Conservation (phyloP, 1,140 invertebrate species). For the Anastatus disparis region DNA sequence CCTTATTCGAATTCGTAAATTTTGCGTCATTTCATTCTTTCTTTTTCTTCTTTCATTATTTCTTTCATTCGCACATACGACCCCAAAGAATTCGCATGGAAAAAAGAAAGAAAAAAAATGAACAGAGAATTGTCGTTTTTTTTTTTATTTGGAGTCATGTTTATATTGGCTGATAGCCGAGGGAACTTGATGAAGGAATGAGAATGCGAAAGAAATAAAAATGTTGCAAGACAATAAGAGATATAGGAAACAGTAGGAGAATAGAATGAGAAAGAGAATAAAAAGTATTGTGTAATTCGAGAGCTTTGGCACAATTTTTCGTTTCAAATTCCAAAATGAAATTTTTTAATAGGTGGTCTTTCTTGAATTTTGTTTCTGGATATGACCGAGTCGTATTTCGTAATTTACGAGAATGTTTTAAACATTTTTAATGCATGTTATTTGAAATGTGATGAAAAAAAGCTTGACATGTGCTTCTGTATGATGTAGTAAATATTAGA, state of each 20-base stretch:
- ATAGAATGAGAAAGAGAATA: neutral
- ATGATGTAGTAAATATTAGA: no score
- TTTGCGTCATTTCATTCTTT: neutral
- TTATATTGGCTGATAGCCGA: neutral
- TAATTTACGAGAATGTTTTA: no score
- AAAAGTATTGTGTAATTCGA: neutral
- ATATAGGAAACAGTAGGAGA: no score
- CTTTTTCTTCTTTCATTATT: neutral
- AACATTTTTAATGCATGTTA: no score
- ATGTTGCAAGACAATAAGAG: neutral
- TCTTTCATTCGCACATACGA: constrained; percentile 6
- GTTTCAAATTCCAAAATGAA: no score
- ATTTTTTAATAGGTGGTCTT: no score
- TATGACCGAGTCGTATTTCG: no score
- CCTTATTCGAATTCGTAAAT: no score
- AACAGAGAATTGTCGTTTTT: neutral
- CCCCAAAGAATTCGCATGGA: constrained; percentile 1
- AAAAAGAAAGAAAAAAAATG: neutral
- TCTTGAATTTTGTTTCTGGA: no score
- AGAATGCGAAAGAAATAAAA: neutral
- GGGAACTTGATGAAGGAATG: neutral
- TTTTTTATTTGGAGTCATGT: no score
- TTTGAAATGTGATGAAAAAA: no score
- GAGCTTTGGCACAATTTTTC: neutral
- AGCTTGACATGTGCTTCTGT: no score